These are phyloP conservation scores for Drosophila truncata DNA, from an alignment of 1,140 invertebrate genomes.

Conservation along the genomic window DNA sequence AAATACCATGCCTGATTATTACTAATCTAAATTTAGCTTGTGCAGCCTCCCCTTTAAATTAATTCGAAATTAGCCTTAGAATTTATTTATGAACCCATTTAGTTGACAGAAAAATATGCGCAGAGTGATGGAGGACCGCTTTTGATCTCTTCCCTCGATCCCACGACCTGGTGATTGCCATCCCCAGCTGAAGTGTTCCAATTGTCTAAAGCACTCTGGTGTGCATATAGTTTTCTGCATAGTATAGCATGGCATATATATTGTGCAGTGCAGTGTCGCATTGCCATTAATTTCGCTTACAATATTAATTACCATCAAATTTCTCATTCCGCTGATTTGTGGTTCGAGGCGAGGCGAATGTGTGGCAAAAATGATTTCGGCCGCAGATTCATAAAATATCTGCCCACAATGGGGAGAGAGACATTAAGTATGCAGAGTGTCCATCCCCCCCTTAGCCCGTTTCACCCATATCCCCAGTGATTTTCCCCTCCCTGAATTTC, in stretches of 20 bases:
- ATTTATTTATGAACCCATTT: constrained; percentile 16
- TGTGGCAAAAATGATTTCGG: constrained; percentile 77
- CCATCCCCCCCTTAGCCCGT: not conserved
- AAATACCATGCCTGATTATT: not conserved
- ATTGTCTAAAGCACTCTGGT: constrained; percentile 40
- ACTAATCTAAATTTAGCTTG: not conserved
- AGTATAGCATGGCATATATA: constrained; percentile 11
- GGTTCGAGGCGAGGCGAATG: constrained; percentile 60
- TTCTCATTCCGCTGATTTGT: constrained; percentile 81
- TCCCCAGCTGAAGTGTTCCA: constrained; percentile 46
- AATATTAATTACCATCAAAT: constrained; percentile 83
- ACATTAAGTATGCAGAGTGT: constrained; percentile 72
- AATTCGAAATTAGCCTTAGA: not conserved
- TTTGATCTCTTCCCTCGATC: constrained; percentile 43
- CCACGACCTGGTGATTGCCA: constrained; percentile 35
- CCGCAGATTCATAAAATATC: constrained; percentile 64
- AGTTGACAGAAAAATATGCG: constrained; percentile 25
- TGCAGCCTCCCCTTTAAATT: not conserved
- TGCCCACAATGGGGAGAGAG: constrained; percentile 69
- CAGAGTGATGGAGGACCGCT: constrained; percentile 28
- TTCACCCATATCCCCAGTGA: not conserved
- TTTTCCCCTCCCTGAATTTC: constrained; percentile 5
- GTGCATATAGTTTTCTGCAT: constrained; percentile 11
- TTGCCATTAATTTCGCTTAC: constrained; percentile 71
- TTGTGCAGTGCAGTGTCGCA: constrained; percentile 44